These are phyloP conservation scores for Pristis pectinata DNA, from an alignment of 2,797 vertebrate species.

Conservation along the genomic window DNA sequence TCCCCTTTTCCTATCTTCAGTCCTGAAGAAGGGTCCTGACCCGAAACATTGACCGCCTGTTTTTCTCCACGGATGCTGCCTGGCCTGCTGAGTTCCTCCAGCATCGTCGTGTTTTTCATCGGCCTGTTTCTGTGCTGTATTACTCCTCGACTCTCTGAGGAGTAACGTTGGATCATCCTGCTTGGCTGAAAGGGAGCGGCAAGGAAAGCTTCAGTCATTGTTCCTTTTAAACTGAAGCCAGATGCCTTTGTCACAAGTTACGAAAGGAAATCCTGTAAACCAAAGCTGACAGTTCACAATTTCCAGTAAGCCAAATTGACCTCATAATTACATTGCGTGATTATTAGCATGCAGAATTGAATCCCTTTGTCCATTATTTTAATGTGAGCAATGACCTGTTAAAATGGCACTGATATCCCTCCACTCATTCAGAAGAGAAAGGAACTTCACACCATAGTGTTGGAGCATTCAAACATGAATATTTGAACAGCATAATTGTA, in stretches of 20 bases:
- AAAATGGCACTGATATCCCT: not conserved
- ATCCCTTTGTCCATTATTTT: not conserved
- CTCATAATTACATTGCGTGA: not conserved
- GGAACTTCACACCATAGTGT: not conserved
- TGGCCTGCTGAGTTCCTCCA: too few species aligned
- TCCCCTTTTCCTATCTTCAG: too few species aligned
- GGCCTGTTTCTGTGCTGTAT: too few species aligned
- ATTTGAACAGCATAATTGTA: not conserved
- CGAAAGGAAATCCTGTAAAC: conserved; percentile 7
- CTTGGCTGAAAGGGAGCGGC: not conserved
- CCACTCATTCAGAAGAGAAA: not conserved
- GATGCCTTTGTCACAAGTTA: not conserved
- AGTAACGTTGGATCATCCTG: not conserved
- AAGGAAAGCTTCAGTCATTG: not conserved
- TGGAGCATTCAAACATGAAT: not conserved
- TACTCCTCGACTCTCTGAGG: too few species aligned
- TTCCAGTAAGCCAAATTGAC: not conserved
- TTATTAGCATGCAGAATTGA: not conserved
- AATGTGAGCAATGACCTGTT: not conserved
- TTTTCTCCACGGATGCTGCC: too few species aligned
- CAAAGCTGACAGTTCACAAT: not conserved
- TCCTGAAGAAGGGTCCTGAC: too few species aligned
- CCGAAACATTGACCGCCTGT: too few species aligned
- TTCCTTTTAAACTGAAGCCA: not conserved
- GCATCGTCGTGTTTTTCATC: too few species aligned